phyloP scores from a whole-genome alignment of 2,888 invertebrate genomes.

The Thumatha senex region DNA sequence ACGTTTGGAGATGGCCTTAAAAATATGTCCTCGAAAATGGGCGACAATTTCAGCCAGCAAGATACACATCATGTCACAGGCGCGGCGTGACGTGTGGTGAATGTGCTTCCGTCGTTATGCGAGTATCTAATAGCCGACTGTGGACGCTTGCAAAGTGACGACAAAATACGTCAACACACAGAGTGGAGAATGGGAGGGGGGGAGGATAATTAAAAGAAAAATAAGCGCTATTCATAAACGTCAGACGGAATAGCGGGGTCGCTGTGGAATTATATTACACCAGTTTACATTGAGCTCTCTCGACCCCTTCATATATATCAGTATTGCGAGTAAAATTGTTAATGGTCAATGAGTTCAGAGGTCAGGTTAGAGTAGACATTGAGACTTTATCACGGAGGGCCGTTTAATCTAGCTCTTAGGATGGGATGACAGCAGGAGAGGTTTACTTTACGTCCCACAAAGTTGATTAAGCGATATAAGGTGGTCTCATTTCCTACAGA shows the following conservation, averaged over 20 bases:
- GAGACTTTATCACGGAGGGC: constrained; percentile 67
- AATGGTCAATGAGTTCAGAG: constrained; percentile 24
- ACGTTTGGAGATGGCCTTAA: background rate
- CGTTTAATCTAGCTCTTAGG: constrained; percentile 80
- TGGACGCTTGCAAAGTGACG: constrained; percentile 33
- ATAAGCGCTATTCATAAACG: constrained; percentile 81
- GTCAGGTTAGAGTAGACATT: constrained; percentile 50
- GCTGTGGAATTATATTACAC: constrained; percentile 65
- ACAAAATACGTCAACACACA: constrained; percentile 59
- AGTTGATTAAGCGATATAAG: constrained; percentile 67
- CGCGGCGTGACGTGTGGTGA: constrained; percentile 24
- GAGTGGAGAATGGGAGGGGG: constrained; percentile 20
- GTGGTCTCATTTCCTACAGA: constrained; percentile 60
- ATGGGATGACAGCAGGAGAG: constrained; percentile 52
- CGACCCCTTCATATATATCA: constrained; percentile 20
- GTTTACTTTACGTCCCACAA: constrained; percentile 58
- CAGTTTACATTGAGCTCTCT: constrained; percentile 47
- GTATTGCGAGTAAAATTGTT: constrained; percentile 2
- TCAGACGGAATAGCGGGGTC: constrained; percentile 68
- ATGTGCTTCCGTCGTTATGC: constrained; percentile 22
- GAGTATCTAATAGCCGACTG: constrained; percentile 27
- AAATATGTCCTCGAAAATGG: constrained; percentile 11
- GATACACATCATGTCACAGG: constrained; percentile 14
- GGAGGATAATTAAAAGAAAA: constrained; percentile 81
- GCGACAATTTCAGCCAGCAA: constrained; percentile 9